Conservation (phyloP, 2,888 invertebrate genomes). For the Rhaphigaster nebulosa region DNA sequence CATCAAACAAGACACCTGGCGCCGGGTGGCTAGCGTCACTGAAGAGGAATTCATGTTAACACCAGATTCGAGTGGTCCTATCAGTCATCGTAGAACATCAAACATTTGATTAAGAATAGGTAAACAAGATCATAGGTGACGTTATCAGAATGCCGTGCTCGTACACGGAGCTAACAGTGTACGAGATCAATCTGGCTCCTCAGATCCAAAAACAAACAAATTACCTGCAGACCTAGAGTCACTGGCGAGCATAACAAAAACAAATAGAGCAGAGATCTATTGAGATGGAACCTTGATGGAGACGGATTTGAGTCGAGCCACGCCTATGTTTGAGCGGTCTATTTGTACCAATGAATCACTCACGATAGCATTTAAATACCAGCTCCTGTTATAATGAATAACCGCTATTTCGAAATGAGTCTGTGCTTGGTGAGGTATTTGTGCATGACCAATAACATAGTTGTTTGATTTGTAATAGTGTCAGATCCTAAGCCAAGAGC, state of each 20-base stretch:
- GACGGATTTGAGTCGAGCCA: slow-evolving; percentile 18
- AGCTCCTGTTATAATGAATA: slow-evolving; percentile 40
- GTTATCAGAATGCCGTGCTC: neutral
- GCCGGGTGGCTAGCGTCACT: neutral
- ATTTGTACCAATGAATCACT: slow-evolving; percentile 48
- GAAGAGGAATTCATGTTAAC: slow-evolving; percentile 6
- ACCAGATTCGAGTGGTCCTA: neutral
- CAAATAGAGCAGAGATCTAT: neutral
- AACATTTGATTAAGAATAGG: neutral
- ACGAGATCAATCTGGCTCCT: neutral
- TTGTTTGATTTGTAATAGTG: neutral
- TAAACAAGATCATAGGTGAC: slow-evolving; percentile 12
- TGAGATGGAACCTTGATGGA: neutral
- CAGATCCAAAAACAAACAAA: slow-evolving; percentile 1
- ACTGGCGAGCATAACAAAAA: slow-evolving; percentile 8
- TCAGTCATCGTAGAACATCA: neutral
- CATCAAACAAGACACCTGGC: neutral
- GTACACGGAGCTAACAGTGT: neutral
- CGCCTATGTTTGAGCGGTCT: slow-evolving; percentile 35
- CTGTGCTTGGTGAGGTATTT: neutral
- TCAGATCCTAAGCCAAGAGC: neutral
- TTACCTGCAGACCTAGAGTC: neutral
- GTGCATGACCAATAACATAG: neutral
- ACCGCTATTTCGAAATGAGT: neutral
- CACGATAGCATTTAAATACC: slow-evolving; percentile 20